phyloP scores from a whole-genome alignment of 2,888 invertebrate species.

The Rhodophaea formosa region DNA sequence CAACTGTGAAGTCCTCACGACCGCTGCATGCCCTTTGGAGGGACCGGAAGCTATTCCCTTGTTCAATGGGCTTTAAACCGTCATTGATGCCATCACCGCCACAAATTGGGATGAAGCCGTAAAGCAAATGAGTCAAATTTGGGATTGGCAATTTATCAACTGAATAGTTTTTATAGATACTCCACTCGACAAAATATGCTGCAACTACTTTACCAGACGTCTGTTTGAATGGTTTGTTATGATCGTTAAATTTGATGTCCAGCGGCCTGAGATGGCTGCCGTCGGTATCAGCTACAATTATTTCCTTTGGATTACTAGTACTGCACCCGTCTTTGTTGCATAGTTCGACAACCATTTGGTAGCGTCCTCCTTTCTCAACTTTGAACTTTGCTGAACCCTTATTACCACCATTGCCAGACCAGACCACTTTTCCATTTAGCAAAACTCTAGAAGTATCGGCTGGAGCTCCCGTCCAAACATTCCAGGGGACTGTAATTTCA shows the following conservation, averaged over 20 bases:
- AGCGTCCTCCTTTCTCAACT: slow-evolving; percentile 71
- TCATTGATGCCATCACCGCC: slow-evolving; percentile 77
- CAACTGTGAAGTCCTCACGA: slow-evolving; percentile 72
- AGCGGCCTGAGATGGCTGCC: slow-evolving; percentile 73
- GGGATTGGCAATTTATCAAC: slow-evolving; percentile 69
- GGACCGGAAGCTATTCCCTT: slow-evolving; percentile 76
- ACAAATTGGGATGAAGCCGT: slow-evolving; percentile 75
- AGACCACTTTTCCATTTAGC: slow-evolving; percentile 61
- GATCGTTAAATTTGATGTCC: slow-evolving; percentile 62
- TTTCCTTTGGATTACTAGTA: slow-evolving; percentile 64
- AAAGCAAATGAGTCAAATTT: slow-evolving; percentile 71
- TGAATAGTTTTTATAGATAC: slow-evolving; percentile 73
- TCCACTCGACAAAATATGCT: slow-evolving; percentile 76
- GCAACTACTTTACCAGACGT: slow-evolving; percentile 74
- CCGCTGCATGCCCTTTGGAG: slow-evolving; percentile 73
- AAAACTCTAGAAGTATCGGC: slow-evolving; percentile 62
- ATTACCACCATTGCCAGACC: slow-evolving; percentile 59
- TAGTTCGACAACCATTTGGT: slow-evolving; percentile 68
- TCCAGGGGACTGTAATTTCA: slow-evolving; percentile 73
- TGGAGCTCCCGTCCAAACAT: slow-evolving; percentile 72
- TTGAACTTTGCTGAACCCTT: slow-evolving; percentile 64
- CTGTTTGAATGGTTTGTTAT: slow-evolving; percentile 72
- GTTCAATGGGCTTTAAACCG: slow-evolving; percentile 77
- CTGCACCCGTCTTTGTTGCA: slow-evolving; percentile 72
- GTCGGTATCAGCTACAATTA: slow-evolving; percentile 72